A percentile compares a stretch with the other conserved stretches of the same genome.
Evolutionary conservation across 2,797 vertebrate species (phyloP).

Genomic region (Lagorchestes hirsutus): DNA sequence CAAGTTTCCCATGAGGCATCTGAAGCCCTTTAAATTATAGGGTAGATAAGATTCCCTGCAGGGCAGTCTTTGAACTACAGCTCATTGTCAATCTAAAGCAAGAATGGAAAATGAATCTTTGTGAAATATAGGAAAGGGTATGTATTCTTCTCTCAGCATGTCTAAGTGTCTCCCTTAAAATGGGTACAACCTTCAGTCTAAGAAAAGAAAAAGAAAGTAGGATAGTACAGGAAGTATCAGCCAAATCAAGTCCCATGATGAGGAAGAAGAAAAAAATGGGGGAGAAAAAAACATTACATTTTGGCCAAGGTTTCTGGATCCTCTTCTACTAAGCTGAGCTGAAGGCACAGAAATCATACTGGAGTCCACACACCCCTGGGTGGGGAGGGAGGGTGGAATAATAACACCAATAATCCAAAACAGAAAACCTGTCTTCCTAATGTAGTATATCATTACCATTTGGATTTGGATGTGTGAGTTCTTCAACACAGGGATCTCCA

Average conservation of each 20-base stretch:
- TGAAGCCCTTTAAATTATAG: constrained; percentile 76
- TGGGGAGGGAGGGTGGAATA: background rate
- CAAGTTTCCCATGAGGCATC: constrained; percentile 72
- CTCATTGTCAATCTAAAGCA: constrained; percentile 64
- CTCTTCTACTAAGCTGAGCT: constrained; percentile 47
- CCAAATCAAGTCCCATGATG: constrained; percentile 56
- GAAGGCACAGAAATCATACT: constrained; percentile 58
- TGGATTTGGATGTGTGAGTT: background rate
- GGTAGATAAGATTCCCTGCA: constrained; percentile 73
- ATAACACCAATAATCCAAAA: constrained; percentile 25
- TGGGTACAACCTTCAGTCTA: constrained; percentile 19
- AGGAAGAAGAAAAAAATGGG: background rate
- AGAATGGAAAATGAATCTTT: constrained; percentile 67
- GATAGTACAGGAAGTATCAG: background rate
- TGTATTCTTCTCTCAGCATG: constrained; percentile 57
- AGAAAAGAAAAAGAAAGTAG: constrained; percentile 25
- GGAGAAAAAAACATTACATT: background rate
- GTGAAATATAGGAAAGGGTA: constrained; percentile 38
- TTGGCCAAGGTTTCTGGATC: constrained; percentile 60
- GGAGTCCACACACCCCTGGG: background rate
- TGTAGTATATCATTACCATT: background rate
- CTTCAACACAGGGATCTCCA: background rate
- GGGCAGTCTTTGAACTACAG: constrained; percentile 75
- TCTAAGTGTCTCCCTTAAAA: constrained; percentile 56
- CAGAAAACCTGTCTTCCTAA: background rate